Evolutionary conservation across 2,888 invertebrate genomes (phyloP), one percentile per base, ranked within the genome.

Genomic region (Ormyrus thymus): DNA sequence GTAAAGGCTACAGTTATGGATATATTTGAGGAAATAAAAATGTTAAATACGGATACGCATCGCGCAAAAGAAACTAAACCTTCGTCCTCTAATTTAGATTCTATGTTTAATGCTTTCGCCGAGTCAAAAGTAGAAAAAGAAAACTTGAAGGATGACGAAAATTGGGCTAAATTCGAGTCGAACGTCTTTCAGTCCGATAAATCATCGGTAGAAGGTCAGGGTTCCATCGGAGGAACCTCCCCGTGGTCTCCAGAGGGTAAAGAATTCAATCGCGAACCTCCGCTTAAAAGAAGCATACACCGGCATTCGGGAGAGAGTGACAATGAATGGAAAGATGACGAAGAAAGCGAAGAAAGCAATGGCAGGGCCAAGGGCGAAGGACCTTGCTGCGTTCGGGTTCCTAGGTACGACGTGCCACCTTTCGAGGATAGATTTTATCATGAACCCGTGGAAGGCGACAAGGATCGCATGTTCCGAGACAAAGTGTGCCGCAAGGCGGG

Each of bases 241-340:
- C 95, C 94, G 0, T 95, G 95, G 92, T 96, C 96, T 0, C 95
- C 95, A 0, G 96, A 96, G 90, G 95, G 94, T 0, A 93, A 93
- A 72, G 93, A 94, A 81, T 92, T 92, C 72, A 90, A 90, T 13
- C 90, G 90, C 68, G 91, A 91, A 50, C 64, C 78, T 11, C 48
- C 76, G 43, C 13, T 75, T 45, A 81, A 72, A 65, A 82, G 56
- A 68, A 90, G 75, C 82, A 84, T 74, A 84, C 89, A 85, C 29
- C 84, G 87, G 7, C 91, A 91, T 80, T 91, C 91, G 4, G 91
- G 90, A 0, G 89, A 89, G 71, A 90, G 90, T 65, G 90, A 90
- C 70, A 89, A 87, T 82, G 90, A 90, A 48, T 90, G 89, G 88
- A 89, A 89, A 79, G 89, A 90, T 81, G 90, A 89, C 86, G 92